These are phyloP conservation scores for Apodemus agrarius DNA, from an alignment of 2,797 vertebrate genomes.

Conservation along the genomic window DNA sequence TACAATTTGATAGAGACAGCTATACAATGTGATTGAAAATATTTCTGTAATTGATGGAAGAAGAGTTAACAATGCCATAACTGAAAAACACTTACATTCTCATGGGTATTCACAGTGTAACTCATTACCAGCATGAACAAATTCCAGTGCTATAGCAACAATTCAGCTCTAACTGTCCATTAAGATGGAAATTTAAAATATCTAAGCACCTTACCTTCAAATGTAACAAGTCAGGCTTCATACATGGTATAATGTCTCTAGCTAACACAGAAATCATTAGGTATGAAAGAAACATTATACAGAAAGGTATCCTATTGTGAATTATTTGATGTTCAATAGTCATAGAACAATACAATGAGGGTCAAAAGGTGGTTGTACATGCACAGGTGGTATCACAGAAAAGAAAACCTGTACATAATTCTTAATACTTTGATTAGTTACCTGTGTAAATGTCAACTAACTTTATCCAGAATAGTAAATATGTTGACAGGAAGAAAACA, in stretches of 20 bases:
- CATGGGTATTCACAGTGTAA: not conserved
- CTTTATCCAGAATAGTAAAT: slow-evolving; percentile 32
- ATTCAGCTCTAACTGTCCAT: not conserved
- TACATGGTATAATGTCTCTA: not conserved
- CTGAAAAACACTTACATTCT: not conserved
- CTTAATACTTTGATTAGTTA: not conserved
- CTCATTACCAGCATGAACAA: slow-evolving; percentile 43
- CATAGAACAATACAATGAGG: not conserved
- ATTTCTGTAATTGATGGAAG: slow-evolving; percentile 52
- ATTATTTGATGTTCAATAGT: not conserved
- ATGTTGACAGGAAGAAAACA: not conserved
- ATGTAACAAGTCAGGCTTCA: not conserved
- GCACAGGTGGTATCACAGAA: not conserved
- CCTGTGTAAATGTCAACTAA: not conserved
- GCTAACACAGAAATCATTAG: not conserved
- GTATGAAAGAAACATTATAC: not conserved
- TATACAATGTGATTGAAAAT: slow-evolving; percentile 32
- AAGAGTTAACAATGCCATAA: slow-evolving; percentile 22
- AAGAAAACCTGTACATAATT: not conserved
- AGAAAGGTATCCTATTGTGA: not conserved
- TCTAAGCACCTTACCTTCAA: not conserved
- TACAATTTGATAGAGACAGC: slow-evolving; percentile 11
- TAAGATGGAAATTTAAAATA: slow-evolving; percentile 15
- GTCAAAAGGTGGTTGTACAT: not conserved
- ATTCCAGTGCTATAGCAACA: not conserved